These are phyloP conservation scores for Gadus chalcogrammus DNA, from an alignment of 2,113 vertebrate species.

Conservation along the genomic window DNA sequence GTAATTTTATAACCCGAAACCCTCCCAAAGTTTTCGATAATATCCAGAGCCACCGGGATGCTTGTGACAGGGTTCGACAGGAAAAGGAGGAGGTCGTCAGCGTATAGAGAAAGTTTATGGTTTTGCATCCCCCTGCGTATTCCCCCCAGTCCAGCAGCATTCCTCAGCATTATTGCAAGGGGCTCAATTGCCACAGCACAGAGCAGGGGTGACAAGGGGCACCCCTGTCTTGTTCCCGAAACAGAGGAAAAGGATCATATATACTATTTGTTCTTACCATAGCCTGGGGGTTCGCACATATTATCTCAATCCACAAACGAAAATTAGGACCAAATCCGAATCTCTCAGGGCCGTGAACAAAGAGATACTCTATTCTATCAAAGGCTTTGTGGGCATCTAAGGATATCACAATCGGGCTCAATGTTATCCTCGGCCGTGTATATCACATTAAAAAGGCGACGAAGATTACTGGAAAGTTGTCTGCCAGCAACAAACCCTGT, in stretches of 20 bases:
- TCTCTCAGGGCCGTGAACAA: neutral
- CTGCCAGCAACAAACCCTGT: too few species aligned
- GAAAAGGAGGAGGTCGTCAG: too few species aligned
- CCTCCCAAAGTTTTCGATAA: neutral
- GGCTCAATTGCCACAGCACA: neutral
- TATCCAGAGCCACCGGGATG: neutral
- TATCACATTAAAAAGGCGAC: too few species aligned
- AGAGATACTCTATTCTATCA: slow-evolving; percentile 1
- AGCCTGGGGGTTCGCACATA: slow-evolving; percentile 6
- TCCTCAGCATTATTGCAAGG: neutral
- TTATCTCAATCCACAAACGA: slow-evolving; percentile 6
- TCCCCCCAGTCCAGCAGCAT: too few species aligned
- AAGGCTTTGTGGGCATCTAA: slow-evolving; percentile 17
- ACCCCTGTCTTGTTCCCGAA: neutral
- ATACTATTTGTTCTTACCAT: neutral
- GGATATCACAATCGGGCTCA: neutral
- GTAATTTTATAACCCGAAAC: too few species aligned
- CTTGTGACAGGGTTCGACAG: too few species aligned
- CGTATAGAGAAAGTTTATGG: too few species aligned
- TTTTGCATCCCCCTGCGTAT: too few species aligned
- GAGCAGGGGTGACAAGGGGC: neutral
- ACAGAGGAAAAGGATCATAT: neutral
- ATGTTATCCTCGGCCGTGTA: too few species aligned
- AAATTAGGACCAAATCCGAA: slow-evolving; percentile 11
- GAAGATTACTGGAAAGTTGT: too few species aligned